phyloP scores from a whole-genome alignment of 2,888 invertebrate genomes.

The Lycophotia porphyrea region DNA sequence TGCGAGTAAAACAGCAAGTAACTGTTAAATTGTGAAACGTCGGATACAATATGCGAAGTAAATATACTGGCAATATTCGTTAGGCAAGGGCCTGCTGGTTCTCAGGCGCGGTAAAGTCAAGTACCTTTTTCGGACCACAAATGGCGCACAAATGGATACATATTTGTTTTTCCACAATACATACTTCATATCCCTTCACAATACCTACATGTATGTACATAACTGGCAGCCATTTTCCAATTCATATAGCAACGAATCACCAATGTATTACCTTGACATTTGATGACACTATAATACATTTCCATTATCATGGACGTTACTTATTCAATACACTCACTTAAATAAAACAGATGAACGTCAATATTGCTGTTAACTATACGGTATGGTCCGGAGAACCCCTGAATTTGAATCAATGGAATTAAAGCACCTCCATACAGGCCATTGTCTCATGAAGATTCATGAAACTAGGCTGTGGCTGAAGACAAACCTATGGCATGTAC shows the following conservation, averaged over 20 bases:
- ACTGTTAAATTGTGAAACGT: conserved; percentile 36
- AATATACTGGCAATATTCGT: conserved; percentile 40
- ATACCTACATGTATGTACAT: conserved; percentile 1
- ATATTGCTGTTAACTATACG: background rate
- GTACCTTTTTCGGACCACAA: conserved; percentile 33
- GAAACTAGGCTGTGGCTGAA: background rate
- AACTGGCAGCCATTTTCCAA: conserved; percentile 4
- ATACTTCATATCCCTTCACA: conserved; percentile 39
- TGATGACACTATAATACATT: conserved; percentile 11
- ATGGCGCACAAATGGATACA: conserved; percentile 31
- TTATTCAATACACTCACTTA: background rate
- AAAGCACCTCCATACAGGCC: background rate
- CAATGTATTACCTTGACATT: conserved; percentile 41
- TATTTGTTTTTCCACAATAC: conserved; percentile 38
- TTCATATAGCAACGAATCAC: conserved; percentile 16
- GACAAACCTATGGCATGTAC: background rate
- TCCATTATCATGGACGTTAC: background rate
- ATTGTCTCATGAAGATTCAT: conserved; percentile 10
- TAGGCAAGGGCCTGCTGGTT: conserved; percentile 12
- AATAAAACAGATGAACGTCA: background rate
- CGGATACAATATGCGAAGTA: conserved; percentile 23
- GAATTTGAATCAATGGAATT: conserved; percentile 24
- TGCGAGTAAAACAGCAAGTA: conserved; percentile 48
- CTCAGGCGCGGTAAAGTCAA: conserved; percentile 31
- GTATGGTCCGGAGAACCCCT: no score